Evolutionary conservation across 2,113 vertebrate species (phyloP).

Genomic region (Seriola aureovittata): DNA sequence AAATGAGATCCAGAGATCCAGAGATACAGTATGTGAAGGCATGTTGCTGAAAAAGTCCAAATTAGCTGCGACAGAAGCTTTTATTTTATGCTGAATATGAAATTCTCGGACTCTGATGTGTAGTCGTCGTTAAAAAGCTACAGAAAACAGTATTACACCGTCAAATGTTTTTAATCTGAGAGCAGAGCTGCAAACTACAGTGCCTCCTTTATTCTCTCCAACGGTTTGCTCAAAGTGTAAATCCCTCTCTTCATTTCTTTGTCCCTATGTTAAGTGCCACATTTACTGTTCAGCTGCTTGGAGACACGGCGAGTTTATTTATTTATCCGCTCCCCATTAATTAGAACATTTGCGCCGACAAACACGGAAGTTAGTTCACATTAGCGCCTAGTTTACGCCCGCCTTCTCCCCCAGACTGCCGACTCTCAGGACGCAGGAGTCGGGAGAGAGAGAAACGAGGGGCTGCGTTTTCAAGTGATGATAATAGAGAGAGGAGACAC

Average conservation of each 20-base stretch:
- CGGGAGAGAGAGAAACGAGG: not conserved
- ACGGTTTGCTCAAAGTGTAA: slow-evolving; percentile 59
- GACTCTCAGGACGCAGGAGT: slow-evolving; percentile 32
- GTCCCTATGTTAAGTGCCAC: slow-evolving; percentile 45
- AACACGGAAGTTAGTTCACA: slow-evolving; percentile 75
- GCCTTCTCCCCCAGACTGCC: slow-evolving; percentile 67
- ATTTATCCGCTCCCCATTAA: slow-evolving; percentile 80
- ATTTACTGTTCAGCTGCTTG: slow-evolving; percentile 70
- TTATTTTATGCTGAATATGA: not conserved
- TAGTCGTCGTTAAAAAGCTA: not conserved
- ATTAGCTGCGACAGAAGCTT: not conserved
- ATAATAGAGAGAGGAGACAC: slow-evolving; percentile 34
- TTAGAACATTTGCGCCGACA: slow-evolving; percentile 77
- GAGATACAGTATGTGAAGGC: not conserved
- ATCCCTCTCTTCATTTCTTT: slow-evolving; percentile 58
- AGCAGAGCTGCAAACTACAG: not conserved
- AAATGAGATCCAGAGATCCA: not conserved
- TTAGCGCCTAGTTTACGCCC: slow-evolving; percentile 81
- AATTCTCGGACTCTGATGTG: not conserved
- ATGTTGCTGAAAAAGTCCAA: not conserved
- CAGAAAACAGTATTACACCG: not conserved
- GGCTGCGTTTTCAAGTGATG: not conserved
- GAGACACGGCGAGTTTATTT: slow-evolving; percentile 72
- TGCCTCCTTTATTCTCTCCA: slow-evolving; percentile 69
- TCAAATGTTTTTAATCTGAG: slow-evolving; percentile 22